Evolutionary conservation across 2,888 invertebrate genomes (phyloP).

Genomic region (Drosophila kanekoi): DNA sequence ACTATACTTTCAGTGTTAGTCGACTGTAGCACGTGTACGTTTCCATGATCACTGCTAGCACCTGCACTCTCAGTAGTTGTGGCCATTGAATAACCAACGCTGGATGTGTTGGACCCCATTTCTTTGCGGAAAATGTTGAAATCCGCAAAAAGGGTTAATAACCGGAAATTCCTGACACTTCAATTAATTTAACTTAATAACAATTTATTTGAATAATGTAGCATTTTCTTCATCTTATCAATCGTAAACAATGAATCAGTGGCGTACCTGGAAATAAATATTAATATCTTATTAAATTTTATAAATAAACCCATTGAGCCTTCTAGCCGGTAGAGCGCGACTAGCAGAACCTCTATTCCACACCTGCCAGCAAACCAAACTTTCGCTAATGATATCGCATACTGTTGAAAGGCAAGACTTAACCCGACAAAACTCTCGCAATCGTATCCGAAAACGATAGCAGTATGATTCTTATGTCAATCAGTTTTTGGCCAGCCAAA

Average conservation of each 20-base stretch:
- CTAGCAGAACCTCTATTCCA: no score
- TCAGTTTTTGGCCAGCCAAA: no score
- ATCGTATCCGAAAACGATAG: no score
- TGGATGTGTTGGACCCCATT: slow-evolving; percentile 85
- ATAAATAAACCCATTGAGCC: no score
- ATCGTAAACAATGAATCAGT: slow-evolving; percentile 2
- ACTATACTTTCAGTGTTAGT: slow-evolving; percentile 56
- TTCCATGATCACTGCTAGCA: slow-evolving; percentile 51
- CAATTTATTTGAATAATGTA: slow-evolving; percentile 4
- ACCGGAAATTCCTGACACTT: slow-evolving; percentile 1
- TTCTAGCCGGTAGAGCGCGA: no score
- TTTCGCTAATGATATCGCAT: no score
- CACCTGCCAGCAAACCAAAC: no score
- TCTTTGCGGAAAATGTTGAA: slow-evolving; percentile 8
- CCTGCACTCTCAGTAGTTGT: slow-evolving; percentile 59
- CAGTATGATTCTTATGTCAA: no score
- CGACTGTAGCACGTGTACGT: slow-evolving; percentile 60
- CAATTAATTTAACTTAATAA: slow-evolving; percentile 6
- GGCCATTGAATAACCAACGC: slow-evolving; percentile 81
- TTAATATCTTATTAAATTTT: neutral
- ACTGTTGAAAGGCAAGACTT: no score
- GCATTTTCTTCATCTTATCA: slow-evolving; percentile 19
- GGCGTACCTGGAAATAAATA: slow-evolving; percentile 14
- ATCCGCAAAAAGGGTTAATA: neutral
- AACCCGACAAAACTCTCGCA: no score